Evolutionary conservation across 2,797 vertebrate species (phyloP).

Genomic region (Acridotheres tristis): DNA sequence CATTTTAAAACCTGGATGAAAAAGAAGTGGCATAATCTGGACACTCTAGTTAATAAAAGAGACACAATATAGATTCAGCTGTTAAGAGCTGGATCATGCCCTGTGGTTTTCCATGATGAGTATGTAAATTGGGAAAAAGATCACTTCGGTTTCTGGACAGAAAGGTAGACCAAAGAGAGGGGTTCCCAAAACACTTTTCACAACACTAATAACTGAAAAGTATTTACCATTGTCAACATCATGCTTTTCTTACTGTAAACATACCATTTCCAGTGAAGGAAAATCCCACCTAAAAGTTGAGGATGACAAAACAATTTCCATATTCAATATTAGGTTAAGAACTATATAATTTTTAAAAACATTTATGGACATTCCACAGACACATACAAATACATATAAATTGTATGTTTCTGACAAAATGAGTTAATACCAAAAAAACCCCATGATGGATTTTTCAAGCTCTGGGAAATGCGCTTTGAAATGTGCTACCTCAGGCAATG

Average conservation of each 20-base stretch:
- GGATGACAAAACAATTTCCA: neutral
- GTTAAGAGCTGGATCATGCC: fast-evolving
- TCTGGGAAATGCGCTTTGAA: neutral
- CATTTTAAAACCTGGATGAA: neutral
- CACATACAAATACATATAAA: neutral
- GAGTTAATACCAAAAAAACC: neutral
- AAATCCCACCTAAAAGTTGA: neutral
- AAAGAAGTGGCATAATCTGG: neutral
- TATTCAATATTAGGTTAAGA: neutral
- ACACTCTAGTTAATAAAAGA: neutral
- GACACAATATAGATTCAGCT: neutral
- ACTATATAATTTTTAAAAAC: neutral
- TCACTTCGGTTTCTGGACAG: neutral
- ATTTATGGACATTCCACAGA: neutral
- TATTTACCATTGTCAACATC: neutral
- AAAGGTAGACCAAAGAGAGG: neutral
- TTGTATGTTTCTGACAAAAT: neutral
- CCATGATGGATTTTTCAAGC: neutral
- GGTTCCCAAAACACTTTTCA: neutral
- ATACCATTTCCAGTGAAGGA: neutral
- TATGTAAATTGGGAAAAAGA: neutral
- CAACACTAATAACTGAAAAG: neutral
- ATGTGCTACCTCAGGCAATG: neutral
- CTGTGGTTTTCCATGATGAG: neutral
- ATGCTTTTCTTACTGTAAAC: neutral